These are phyloP conservation scores for Conus ventricosus DNA, from an alignment of 1,140 invertebrate genomes.

Conservation along the genomic window DNA sequence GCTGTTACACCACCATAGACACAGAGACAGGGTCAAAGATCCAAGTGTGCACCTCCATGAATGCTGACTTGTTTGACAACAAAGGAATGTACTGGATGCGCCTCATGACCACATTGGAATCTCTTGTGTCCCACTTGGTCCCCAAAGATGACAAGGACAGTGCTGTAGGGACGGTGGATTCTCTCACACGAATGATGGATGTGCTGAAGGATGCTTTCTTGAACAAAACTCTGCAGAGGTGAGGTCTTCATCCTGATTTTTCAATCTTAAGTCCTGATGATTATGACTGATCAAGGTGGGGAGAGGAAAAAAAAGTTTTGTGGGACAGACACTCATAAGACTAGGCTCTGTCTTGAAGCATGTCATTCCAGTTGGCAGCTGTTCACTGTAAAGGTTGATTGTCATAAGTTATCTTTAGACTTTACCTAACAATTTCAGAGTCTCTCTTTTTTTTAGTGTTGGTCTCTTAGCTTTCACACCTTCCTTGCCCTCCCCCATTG, in stretches of 20 bases:
- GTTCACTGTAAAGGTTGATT: not conserved
- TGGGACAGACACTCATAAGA: no score
- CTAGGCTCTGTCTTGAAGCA: no score
- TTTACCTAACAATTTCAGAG: no score
- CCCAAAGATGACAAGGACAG: not conserved
- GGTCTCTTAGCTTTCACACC: no score
- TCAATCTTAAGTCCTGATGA: no score
- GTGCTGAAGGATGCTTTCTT: conserved; percentile 34
- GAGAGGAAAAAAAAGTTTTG: no score
- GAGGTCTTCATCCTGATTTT: not conserved
- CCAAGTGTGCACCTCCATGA: not conserved
- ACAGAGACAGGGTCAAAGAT: not conserved
- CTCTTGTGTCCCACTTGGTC: conserved; percentile 1
- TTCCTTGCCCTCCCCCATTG: no score
- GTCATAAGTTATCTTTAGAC: no score
- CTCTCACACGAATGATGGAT: conserved; percentile 29
- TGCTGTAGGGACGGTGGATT: not conserved
- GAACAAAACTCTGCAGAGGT: conserved; percentile 39
- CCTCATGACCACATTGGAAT: conserved; percentile 41
- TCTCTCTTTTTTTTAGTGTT: no score
- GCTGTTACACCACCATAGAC: not conserved
- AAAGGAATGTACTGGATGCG: conserved; percentile 37
- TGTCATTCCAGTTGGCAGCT: not conserved
- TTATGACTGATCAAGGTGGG: not conserved
- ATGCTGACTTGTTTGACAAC: not conserved